phyloP scores from a whole-genome alignment of 2,888 invertebrate genomes.

The Diaphora mendica region DNA sequence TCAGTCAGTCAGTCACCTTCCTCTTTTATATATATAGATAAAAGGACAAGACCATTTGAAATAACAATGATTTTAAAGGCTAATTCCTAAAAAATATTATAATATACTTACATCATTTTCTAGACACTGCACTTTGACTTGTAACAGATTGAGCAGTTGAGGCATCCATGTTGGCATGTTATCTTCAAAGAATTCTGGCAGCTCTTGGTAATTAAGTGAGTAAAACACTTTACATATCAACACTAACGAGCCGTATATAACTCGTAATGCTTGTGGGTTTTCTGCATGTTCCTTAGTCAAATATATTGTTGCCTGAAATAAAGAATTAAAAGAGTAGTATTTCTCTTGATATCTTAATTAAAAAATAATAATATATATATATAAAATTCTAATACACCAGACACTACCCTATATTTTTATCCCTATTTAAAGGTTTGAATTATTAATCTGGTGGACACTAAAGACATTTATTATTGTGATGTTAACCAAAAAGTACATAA shows the following conservation, averaged over 20 bases:
- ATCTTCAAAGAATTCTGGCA: constrained; percentile 99
- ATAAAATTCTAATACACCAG: too few species aligned
- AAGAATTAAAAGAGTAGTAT: neutral
- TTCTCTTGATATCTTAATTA: neutral
- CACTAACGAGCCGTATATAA: constrained; percentile 95
- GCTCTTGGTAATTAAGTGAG: constrained; percentile 98
- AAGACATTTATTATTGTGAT: too few species aligned
- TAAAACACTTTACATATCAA: constrained; percentile 98
- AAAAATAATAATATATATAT: too few species aligned
- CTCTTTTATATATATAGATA: too few species aligned
- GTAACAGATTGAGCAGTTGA: constrained; percentile 93
- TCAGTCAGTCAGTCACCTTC: too few species aligned
- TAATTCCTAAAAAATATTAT: too few species aligned
- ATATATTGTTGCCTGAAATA: constrained; percentile 92
- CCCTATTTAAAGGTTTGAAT: too few species aligned
- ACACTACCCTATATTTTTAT: too few species aligned
- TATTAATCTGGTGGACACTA: too few species aligned
- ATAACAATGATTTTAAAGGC: too few species aligned
- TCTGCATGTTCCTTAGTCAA: constrained; percentile 91
- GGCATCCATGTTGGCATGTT: constrained; percentile 98
- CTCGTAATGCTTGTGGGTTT: constrained; percentile 92
- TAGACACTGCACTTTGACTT: constrained; percentile 91
- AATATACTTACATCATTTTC: constrained; percentile 85
- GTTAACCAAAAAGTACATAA: too few species aligned
- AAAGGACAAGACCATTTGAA: too few species aligned